Conservation (phyloP, 2,888 invertebrate genomes). For the Trissolcus brochymenae region DNA sequence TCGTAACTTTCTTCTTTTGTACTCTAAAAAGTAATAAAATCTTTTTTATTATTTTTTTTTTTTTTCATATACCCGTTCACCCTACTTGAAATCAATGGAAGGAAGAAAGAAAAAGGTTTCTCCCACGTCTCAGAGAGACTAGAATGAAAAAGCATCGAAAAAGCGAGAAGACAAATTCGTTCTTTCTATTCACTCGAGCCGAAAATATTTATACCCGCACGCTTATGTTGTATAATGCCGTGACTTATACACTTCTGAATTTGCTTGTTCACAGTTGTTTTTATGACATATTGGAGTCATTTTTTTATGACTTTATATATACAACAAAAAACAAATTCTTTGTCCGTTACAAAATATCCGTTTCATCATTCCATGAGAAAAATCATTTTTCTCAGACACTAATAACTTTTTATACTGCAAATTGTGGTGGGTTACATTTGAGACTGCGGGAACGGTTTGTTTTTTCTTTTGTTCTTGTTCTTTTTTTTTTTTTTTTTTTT, state of each 20-base stretch:
- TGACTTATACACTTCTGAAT: slow-evolving; percentile 16
- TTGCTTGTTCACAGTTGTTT: slow-evolving; percentile 45
- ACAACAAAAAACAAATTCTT: slow-evolving; percentile 36
- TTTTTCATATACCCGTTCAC: no score
- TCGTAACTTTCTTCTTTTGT: not conserved
- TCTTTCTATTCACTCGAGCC: slow-evolving; percentile 11
- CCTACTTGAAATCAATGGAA: not conserved
- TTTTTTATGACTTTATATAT: slow-evolving; percentile 39
- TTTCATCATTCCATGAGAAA: slow-evolving; percentile 26
- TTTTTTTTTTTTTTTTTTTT: no score
- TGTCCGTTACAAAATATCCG: slow-evolving; percentile 39
- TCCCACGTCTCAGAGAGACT: not conserved
- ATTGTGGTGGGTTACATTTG: no score
- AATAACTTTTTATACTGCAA: no score
- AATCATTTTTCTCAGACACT: no score
- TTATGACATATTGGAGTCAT: slow-evolving; percentile 8
- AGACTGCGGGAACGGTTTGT: no score
- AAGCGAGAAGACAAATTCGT: slow-evolving; percentile 33
- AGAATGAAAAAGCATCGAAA: not conserved
- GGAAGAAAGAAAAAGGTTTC: not conserved
- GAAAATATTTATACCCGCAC: slow-evolving; percentile 33
- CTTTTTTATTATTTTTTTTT: no score
- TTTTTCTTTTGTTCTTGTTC: no score
- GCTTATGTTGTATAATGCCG: slow-evolving; percentile 23
- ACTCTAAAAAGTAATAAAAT: not conserved